phyloP scores from a whole-genome alignment of 2,888 invertebrate species.

The Hoplodrina blanda region DNA sequence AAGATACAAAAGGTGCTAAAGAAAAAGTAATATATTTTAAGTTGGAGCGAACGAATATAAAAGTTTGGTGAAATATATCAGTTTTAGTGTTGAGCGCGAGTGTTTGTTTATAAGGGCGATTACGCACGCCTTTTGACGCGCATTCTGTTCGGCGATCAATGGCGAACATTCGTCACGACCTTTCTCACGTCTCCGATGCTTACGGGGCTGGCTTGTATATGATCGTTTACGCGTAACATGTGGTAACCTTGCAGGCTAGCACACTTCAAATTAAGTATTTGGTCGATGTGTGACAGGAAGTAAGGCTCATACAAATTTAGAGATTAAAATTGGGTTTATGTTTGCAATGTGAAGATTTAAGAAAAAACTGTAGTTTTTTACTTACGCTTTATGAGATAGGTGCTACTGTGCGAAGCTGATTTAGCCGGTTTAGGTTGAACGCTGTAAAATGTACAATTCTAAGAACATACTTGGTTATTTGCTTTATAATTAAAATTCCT shows the following conservation, averaged over 20 bases:
- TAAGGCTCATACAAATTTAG: conserved; percentile 16
- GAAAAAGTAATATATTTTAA: conserved; percentile 90
- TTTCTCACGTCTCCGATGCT: conserved; percentile 69
- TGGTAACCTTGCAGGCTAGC: conserved; percentile 35
- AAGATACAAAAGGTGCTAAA: conserved; percentile 91
- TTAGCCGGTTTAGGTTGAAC: no score
- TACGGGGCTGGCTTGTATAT: conserved; percentile 40
- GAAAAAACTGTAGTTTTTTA: background rate
- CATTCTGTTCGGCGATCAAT: conserved; percentile 68
- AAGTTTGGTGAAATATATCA: conserved; percentile 90
- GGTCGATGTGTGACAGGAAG: conserved; percentile 38
- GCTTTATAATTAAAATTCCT: conserved; percentile 10
- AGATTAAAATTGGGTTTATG: conserved; percentile 35
- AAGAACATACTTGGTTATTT: background rate
- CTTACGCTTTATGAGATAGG: background rate
- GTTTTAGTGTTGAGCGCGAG: conserved; percentile 86
- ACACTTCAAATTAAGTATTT: conserved; percentile 36
- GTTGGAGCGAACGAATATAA: conserved; percentile 88
- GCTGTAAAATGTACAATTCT: no score
- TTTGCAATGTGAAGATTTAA: conserved; percentile 14
- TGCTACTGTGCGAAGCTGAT: no score
- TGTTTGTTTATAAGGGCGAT: conserved; percentile 88
- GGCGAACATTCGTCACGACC: conserved; percentile 75
- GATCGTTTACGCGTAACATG: conserved; percentile 31
- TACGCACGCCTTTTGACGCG: conserved; percentile 85